Evolutionary conservation across 2,888 invertebrate species (phyloP).

Genomic region (Cantharis lateralis): DNA sequence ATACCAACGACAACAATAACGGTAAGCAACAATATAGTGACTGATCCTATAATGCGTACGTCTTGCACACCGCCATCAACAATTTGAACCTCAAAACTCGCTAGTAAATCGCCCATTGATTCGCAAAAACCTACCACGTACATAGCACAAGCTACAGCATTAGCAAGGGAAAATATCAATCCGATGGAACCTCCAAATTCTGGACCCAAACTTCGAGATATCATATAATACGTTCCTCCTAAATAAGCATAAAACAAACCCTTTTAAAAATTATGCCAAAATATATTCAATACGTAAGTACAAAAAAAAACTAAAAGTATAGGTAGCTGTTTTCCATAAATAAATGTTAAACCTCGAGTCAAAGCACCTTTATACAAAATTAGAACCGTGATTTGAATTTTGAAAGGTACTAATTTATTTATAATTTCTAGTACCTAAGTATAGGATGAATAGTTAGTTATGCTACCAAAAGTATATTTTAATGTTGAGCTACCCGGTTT

Average conservation of each 20-base stretch:
- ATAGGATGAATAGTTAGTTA: not conserved
- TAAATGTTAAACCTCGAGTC: not conserved
- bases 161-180: conserved; percentile 93
- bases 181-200: conserved; percentile 98
- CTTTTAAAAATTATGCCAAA: not conserved
- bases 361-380: not conserved
- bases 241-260: not conserved
- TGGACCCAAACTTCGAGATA: conserved; percentile 93
- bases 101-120: conserved; percentile 75
- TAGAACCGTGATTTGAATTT: not conserved
- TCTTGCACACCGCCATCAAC: conserved; percentile 72
- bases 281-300: not conserved
- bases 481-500: not conserved
- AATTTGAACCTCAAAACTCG: conserved; percentile 61
- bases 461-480: not conserved
- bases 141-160: conserved; percentile 96
- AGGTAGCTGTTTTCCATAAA: not conserved
- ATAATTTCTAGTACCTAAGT: not conserved
- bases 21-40: conserved; percentile 81
- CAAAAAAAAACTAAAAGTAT: not conserved
- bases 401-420: not conserved
- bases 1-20: conserved; percentile 92
- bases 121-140: conserved; percentile 98
- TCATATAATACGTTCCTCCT: conserved; percentile 99
- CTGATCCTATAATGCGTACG: conserved; percentile 81